Conservation (phyloP, 2,888 invertebrate species). For the Parapristionchus giblindavisi region DNA sequence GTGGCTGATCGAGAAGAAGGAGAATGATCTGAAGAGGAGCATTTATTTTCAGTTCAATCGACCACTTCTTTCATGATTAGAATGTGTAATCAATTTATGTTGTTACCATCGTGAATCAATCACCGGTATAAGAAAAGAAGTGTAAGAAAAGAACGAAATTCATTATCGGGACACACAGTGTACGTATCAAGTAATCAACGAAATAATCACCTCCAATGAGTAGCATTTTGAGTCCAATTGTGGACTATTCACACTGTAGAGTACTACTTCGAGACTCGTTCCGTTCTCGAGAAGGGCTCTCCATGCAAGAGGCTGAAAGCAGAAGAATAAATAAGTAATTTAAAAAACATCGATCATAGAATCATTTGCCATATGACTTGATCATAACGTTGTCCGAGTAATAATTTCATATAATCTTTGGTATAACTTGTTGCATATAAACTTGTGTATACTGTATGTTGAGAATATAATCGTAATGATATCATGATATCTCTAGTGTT, state of each 20-base stretch:
- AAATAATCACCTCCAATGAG: conserved; percentile 60
- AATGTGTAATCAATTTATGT: background rate
- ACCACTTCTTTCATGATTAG: background rate
- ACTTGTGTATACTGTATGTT: background rate
- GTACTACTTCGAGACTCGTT: conserved; percentile 63
- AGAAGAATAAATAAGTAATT: background rate
- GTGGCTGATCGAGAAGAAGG: conserved; percentile 59
- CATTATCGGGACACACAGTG: no score
- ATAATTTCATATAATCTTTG: conserved; percentile 8
- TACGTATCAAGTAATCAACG: no score
- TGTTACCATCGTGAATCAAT: no score
- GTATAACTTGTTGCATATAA: conserved; percentile 18
- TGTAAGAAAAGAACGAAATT: background rate
- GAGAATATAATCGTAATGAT: no score
- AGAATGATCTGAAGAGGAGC: conserved; percentile 54
- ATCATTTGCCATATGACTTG: background rate
- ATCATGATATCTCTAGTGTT: no score
- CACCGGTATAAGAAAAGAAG: background rate
- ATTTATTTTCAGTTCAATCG: background rate
- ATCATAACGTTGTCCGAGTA: background rate
- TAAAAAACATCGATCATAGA: background rate
- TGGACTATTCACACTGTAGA: conserved; percentile 64
- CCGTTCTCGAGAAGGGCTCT: conserved; percentile 60
- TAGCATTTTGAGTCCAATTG: conserved; percentile 68
- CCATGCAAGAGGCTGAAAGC: conserved; percentile 60